A percentile compares a stretch with the other conserved stretches of the same genome.
phyloP scores from a whole-genome alignment of 2,888 invertebrate genomes.

The Melitaea athalia region DNA sequence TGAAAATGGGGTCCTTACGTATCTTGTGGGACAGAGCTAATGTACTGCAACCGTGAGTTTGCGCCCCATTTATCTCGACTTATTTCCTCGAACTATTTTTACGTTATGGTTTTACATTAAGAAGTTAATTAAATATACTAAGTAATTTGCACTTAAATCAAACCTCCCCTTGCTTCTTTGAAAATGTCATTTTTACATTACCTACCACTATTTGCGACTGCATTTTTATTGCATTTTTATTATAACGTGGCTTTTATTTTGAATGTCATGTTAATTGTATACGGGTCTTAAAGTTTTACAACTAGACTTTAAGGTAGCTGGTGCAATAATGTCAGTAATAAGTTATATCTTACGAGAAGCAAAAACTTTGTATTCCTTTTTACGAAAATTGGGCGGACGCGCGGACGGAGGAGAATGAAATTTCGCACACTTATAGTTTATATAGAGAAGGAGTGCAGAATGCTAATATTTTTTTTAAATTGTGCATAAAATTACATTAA shows the following conservation, averaged over 20 bases:
- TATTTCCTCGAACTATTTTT: slow-evolving; percentile 24
- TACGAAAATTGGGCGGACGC: no score
- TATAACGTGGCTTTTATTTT: slow-evolving; percentile 53
- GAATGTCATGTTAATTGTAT: slow-evolving; percentile 52
- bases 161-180: slow-evolving; percentile 38
- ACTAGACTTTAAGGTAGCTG: slow-evolving; percentile 48
- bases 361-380: no score
- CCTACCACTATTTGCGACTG: slow-evolving; percentile 50
- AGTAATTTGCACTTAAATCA: not conserved
- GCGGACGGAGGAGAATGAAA: no score
- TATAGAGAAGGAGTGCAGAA: no score
- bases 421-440: no score
- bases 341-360: no score
- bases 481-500: no score
- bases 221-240: slow-evolving; percentile 59
- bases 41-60: slow-evolving; percentile 63
- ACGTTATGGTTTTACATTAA: not conserved
- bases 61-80: slow-evolving; percentile 47
- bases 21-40: slow-evolving; percentile 57
- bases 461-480: no score
- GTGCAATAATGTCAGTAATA: slow-evolving; percentile 25
- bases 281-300: slow-evolving; percentile 52
- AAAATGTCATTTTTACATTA: slow-evolving; percentile 53
- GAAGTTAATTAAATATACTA: not conserved
- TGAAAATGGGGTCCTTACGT: slow-evolving; percentile 52